Evolutionary conservation across 1,140 invertebrate species (phyloP).

Genomic region (Pseudobourletiella spinata): DNA sequence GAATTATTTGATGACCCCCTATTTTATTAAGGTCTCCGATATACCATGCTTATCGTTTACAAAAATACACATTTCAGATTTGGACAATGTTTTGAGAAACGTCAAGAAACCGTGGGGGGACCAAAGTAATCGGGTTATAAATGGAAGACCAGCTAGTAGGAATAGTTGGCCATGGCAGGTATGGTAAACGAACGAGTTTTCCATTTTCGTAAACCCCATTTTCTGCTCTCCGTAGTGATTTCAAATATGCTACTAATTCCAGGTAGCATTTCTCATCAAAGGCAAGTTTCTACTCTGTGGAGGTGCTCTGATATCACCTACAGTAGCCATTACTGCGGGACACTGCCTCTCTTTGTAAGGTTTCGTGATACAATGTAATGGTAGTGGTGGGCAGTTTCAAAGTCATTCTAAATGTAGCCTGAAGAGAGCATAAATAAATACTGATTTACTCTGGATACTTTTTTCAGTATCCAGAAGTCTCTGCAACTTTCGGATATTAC

Average conservation of each 20-base stretch:
- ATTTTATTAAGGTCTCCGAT: no score
- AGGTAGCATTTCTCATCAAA: background rate
- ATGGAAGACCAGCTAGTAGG: background rate
- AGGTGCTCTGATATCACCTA: background rate
- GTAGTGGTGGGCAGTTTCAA: no score
- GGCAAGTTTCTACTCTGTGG: background rate
- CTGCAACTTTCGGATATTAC: background rate
- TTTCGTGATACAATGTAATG: background rate
- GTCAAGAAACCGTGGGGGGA: background rate
- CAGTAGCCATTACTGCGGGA: background rate
- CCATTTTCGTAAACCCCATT: no score
- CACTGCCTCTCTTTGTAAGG: background rate
- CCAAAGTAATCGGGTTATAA: background rate
- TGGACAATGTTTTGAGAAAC: background rate
- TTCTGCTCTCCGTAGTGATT: no score
- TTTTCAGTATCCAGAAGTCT: no score
- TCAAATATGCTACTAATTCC: no score
- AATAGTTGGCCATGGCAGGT: conserved; percentile 1
- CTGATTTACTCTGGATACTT: no score
- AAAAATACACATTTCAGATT: background rate
- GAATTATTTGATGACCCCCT: no score
- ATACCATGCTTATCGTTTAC: no score
- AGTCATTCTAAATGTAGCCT: no score
- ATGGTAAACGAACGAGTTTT: background rate
- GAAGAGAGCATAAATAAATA: no score